A percentile compares a stretch with the other conserved stretches of the same genome.
These are phyloP conservation scores for Malacosoma neustria DNA, from an alignment of 2,888 invertebrate species.

Conservation along the genomic window DNA sequence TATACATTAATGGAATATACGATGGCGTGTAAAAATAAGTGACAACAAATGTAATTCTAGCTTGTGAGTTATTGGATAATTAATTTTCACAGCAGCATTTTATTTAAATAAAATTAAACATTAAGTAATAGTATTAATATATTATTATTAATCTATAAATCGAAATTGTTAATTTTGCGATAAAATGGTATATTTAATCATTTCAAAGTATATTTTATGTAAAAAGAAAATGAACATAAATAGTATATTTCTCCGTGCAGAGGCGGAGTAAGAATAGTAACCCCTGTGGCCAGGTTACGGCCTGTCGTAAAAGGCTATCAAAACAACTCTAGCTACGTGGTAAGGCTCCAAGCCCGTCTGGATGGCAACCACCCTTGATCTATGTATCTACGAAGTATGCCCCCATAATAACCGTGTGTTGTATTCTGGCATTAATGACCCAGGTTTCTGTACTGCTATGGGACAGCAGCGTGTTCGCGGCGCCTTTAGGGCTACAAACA, in stretches of 20 bases:
- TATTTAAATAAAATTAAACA: too few relatives aligned
- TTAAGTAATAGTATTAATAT: too few relatives aligned
- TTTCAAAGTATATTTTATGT: too few relatives aligned
- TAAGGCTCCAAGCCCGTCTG: not conserved
- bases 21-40: constrained; percentile 17
- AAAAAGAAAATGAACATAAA: too few relatives aligned
- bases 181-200: too few relatives aligned
- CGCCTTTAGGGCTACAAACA: not conserved
- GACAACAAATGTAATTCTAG: not conserved
- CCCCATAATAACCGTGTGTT: not conserved
- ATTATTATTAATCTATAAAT: too few relatives aligned
- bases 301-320: not conserved
- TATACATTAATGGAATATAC: constrained; percentile 33
- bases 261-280: too few relatives aligned
- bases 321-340: not conserved
- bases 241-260: not conserved
- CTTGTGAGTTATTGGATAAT: too few relatives aligned
- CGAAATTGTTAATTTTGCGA: too few relatives aligned
- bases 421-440: not conserved
- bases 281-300: not conserved
- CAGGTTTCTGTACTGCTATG: not conserved
- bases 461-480: too few relatives aligned
- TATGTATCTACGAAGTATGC: not conserved
- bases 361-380: not conserved
- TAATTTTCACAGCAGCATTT: too few relatives aligned